phyloP scores from a whole-genome alignment of 2,888 invertebrate genomes.

The Drosophila setosimentum region DNA sequence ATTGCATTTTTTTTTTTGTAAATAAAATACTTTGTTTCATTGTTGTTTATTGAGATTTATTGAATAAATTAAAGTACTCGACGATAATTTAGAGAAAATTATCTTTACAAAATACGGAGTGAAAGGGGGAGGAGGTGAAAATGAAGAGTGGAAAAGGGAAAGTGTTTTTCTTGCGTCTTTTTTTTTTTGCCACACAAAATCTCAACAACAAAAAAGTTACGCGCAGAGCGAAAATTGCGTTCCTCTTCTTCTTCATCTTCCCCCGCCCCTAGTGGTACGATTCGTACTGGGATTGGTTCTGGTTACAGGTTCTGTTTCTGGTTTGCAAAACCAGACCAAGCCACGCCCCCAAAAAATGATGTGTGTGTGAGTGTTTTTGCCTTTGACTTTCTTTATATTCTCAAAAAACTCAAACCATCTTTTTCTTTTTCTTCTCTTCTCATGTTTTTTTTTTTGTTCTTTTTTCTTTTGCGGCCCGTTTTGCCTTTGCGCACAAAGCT shows the following conservation, averaged over 20 bases:
- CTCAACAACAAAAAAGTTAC: slow-evolving; percentile 34
- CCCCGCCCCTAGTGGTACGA: slow-evolving; percentile 1
- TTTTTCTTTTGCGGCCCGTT: slow-evolving; percentile 41
- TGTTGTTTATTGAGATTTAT: neutral
- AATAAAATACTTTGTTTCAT: neutral
- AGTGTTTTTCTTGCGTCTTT: slow-evolving; percentile 23
- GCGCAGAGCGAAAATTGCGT: slow-evolving; percentile 40
- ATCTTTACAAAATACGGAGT: neutral
- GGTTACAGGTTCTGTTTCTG: slow-evolving; percentile 13
- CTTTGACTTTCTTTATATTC: slow-evolving; percentile 44
- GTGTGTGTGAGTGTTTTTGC: slow-evolving; percentile 21
- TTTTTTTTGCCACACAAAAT: neutral
- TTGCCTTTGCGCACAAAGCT: slow-evolving; percentile 43
- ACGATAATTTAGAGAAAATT: neutral
- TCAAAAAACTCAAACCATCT: slow-evolving; percentile 34
- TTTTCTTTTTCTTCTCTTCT: slow-evolving; percentile 56
- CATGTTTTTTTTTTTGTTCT: neutral
- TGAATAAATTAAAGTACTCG: too few species aligned
- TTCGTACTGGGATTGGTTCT: slow-evolving; percentile 66
- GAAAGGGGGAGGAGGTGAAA: slow-evolving; percentile 9
- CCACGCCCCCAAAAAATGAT: slow-evolving; percentile 58
- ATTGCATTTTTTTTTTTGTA: neutral
- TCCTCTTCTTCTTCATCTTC: slow-evolving; percentile 4
- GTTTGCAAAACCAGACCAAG: slow-evolving; percentile 21
- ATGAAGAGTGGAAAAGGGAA: slow-evolving; percentile 39